Conservation (phyloP, 1,140 invertebrate genomes). For the Diabrotica undecimpunctata region DNA sequence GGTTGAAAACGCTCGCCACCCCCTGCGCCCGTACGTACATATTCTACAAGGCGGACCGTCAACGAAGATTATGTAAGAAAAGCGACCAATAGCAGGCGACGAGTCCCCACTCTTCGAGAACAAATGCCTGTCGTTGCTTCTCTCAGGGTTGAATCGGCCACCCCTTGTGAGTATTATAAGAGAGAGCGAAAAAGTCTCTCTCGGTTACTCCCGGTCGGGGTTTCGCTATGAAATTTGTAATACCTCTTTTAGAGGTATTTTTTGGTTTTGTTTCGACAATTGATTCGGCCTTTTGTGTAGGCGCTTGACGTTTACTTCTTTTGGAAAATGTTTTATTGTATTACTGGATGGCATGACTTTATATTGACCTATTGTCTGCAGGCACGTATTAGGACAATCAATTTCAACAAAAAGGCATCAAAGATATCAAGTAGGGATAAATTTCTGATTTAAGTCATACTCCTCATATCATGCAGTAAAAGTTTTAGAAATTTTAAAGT, state of each 20-base stretch:
- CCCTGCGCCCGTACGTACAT: background rate
- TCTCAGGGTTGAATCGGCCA: slow-evolving; percentile 15
- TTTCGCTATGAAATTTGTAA: slow-evolving; percentile 17
- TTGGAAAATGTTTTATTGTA: background rate
- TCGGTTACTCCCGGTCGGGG: slow-evolving; percentile 6
- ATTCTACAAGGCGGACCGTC: slow-evolving; percentile 27
- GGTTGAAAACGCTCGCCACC: slow-evolving; percentile 11
- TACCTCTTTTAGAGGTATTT: slow-evolving; percentile 12
- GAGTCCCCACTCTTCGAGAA: slow-evolving; percentile 19
- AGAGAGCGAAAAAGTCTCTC: slow-evolving; percentile 4
- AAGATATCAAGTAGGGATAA: too few relatives aligned
- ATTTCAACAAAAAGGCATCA: too few relatives aligned
- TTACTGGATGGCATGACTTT: too few relatives aligned
- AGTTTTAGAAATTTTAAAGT: too few relatives aligned
- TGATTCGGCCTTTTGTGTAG: slow-evolving; percentile 11
- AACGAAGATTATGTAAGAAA: slow-evolving; percentile 36
- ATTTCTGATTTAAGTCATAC: too few relatives aligned
- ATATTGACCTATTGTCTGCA: too few relatives aligned
- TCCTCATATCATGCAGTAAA: too few relatives aligned
- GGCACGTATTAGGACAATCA: too few relatives aligned
- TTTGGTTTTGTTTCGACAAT: slow-evolving; percentile 12
- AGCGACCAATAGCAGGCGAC: slow-evolving; percentile 28
- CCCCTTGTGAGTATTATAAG: slow-evolving; percentile 11
- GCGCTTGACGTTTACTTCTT: background rate
- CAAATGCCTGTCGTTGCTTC: slow-evolving; percentile 12